Evolutionary conservation across 2,797 vertebrate genomes (phyloP), one percentile per base, ranked within the genome.

Genomic region (Gorsachius magnificus): DNA sequence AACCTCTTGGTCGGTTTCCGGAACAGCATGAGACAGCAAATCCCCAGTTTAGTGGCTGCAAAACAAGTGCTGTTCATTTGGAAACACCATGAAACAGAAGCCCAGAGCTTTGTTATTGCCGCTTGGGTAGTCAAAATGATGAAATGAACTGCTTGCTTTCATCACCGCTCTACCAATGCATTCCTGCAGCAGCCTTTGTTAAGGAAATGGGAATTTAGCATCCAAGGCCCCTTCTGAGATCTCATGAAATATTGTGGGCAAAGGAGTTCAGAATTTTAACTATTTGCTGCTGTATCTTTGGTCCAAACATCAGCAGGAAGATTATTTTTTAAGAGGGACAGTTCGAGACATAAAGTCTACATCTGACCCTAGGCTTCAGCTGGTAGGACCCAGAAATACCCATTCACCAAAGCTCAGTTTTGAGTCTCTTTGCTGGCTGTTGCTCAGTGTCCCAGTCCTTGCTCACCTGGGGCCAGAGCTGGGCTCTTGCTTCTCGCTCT

Each of bases 21-120:
- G 80, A 88, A 26, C 77, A 90, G 48, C 60, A 94, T 76, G 91
- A 95, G 10, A 11, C 70, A 84, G 66, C 56, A 95, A 95, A 90
- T 93, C 28, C 19, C 58, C 33, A 36, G 70, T 43, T 76, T 65
- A 66, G 45, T 89, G 78, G 53, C 70, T 84, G 70, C 63, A 91
- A 84, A 91, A 72, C 35, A 56, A 90, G 48, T 33, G 54, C 74
- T 87, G 43, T 69, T 93, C 58, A 50, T 89, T 95, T 94, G 56
- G 69, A 92, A 95, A 66, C 1, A 6, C 43, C 41, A 48, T 21
- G 35, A 76, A 86, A 70, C 56, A 70, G 80, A 80, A 95, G 38
- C 25, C 33, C 38, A 76, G 56, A 71, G 18, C 45, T 93, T 92
- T 85, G 43, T 85, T 80, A 70, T 46, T 79, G 28, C 22, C 0